phyloP scores from a whole-genome alignment of 2,113 vertebrate species.

The Taurulus bubalis region DNA sequence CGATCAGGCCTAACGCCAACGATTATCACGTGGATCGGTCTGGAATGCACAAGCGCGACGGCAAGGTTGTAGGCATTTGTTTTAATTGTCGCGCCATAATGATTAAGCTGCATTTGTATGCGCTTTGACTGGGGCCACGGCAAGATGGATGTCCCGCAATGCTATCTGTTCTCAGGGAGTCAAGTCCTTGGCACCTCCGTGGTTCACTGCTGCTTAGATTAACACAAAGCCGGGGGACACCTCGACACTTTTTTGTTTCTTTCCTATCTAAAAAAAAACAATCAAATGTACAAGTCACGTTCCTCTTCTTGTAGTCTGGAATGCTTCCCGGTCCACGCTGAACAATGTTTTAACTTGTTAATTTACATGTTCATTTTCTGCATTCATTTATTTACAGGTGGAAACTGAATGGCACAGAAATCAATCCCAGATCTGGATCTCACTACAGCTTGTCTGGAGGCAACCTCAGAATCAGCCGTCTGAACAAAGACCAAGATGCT shows the following conservation, averaged over 20 bases:
- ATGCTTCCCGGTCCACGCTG: conserved; percentile 2
- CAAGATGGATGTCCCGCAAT: conserved; percentile 79
- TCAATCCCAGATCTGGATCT: conserved; percentile 88
- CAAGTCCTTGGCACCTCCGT: conserved; percentile 63
- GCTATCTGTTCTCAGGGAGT: conserved; percentile 68
- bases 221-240: conserved; percentile 56
- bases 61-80: conserved; percentile 72
- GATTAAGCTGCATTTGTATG: conserved; percentile 81
- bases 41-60: conserved; percentile 66
- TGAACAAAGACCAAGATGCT: conserved; percentile 91
- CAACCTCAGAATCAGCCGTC: conserved; percentile 92
- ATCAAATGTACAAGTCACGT: conserved; percentile 32
- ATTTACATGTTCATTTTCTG: conserved; percentile 28
- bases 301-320: conserved; percentile 10
- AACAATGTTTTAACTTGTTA: conserved; percentile 28
- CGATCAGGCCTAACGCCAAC: conserved; percentile 69
- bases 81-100: conserved; percentile 79
- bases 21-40: conserved; percentile 63
- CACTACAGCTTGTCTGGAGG: conserved; percentile 93
- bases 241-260: conserved; percentile 34
- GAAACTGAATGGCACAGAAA: conserved; percentile 93
- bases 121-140: conserved; percentile 72
- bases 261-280: conserved; percentile 30
- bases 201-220: conserved; percentile 70
- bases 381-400: conserved; percentile 82